A percentile compares a stretch with the other conserved stretches of the same genome.
Conservation (phyloP, 1,140 invertebrate genomes). For the Drosophila athabasca region DNA sequence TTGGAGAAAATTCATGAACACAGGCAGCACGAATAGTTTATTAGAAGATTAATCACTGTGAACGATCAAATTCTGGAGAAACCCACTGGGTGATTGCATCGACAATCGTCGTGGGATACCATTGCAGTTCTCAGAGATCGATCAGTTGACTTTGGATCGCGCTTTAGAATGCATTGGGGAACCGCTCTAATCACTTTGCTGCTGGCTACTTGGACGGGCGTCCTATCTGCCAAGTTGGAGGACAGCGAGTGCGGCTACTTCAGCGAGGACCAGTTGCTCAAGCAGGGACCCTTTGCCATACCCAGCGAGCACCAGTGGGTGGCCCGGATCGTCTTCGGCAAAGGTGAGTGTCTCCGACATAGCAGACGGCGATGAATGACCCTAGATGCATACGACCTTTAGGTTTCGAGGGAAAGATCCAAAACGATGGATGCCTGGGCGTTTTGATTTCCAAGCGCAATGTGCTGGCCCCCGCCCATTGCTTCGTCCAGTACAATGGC, state of each 20-base stretch:
- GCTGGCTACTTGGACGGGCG: conserved; percentile 5
- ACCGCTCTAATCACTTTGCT: conserved; percentile 28
- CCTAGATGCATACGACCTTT: not conserved
- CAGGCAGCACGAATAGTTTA: no score
- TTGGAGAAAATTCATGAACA: not conserved
- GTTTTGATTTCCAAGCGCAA: conserved; percentile 54
- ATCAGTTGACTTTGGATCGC: conserved; percentile 42
- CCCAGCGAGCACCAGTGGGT: conserved; percentile 70
- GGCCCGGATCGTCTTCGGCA: conserved; percentile 45
- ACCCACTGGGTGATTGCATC: conserved; percentile 10
- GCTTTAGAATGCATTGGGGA: conserved; percentile 45
- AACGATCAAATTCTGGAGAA: conserved; percentile 19
- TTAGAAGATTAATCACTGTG: no score
- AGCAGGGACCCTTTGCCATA: conserved; percentile 25
- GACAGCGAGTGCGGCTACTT: conserved; percentile 42
- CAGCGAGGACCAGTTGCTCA: conserved; percentile 41
- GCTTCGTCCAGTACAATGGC: conserved; percentile 57
- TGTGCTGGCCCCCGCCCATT: conserved; percentile 66
- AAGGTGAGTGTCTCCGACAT: conserved; percentile 32
- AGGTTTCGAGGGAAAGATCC: conserved; percentile 50
- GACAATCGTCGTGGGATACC: conserved; percentile 3
- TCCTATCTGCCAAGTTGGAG: conserved; percentile 7
- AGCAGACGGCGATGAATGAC: no score
- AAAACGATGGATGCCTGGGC: conserved; percentile 45
- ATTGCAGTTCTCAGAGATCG: conserved; percentile 19